Percentiles rank a stretch among this genome's conserved stretches.
Conservation (phyloP, 2,888 invertebrate species). For the Teleogryllus oceanicus region DNA sequence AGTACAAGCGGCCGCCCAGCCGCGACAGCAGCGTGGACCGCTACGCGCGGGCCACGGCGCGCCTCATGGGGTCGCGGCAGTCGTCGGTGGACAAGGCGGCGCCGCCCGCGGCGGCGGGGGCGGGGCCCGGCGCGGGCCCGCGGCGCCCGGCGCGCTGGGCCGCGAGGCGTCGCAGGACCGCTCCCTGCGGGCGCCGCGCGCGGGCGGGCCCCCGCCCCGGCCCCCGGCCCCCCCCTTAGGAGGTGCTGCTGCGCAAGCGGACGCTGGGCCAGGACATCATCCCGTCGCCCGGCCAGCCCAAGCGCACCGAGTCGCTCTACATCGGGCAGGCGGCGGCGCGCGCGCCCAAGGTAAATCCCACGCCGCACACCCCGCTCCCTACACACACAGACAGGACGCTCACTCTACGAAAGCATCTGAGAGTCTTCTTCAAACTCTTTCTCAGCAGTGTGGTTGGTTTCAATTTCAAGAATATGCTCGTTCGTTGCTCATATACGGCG, state of each 20-base stretch:
- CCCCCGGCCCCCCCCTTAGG: constrained; percentile 66
- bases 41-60: constrained; percentile 47
- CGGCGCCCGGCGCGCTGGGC: constrained; percentile 42
- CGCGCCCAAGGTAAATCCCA: constrained; percentile 40
- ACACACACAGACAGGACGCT: background rate
- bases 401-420: background rate
- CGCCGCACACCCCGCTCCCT: background rate
- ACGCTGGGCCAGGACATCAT: constrained; percentile 84
- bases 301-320: constrained; percentile 86
- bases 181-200: constrained; percentile 54
- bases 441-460: too few species aligned
- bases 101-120: constrained; percentile 44
- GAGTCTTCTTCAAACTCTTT: background rate
- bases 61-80: constrained; percentile 62
- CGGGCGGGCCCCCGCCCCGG: too few species aligned
- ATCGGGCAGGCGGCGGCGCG: constrained; percentile 49
- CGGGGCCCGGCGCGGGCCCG: constrained; percentile 39
- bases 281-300: constrained; percentile 82
- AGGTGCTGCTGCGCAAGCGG: constrained; percentile 73
- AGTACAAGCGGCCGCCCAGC: constrained; percentile 88
- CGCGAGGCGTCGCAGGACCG: constrained; percentile 49
- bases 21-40: constrained; percentile 82
- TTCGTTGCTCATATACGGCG: too few species aligned
- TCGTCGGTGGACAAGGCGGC: constrained; percentile 69
- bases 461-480: too few species aligned